Evolutionary conservation across 2,888 invertebrate genomes (phyloP).

Genomic region (Neoitamus cyanurus): DNA sequence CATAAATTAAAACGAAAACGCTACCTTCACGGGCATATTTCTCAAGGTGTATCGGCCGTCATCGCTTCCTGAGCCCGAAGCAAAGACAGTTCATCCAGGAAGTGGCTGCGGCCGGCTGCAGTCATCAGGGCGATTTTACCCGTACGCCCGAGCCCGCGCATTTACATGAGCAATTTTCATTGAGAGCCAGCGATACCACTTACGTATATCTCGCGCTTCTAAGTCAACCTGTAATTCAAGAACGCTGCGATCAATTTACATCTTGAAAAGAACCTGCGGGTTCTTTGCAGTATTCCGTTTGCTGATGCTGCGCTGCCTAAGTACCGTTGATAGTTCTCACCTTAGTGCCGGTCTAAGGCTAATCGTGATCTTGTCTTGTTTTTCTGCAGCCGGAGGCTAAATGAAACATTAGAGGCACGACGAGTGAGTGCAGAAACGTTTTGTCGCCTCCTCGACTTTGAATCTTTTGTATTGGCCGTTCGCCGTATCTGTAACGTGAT

Average conservation of each 20-base stretch:
- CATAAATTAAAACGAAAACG: neutral
- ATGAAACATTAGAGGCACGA: neutral
- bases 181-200: neutral
- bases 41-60: neutral
- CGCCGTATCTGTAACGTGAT: neutral
- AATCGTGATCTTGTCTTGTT: neutral
- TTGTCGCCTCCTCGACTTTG: neutral
- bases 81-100: neutral
- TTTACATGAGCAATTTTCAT: conserved; percentile 10
- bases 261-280: conserved; percentile 19
- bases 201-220: neutral
- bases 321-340: conserved; percentile 40
- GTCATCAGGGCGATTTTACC: neutral
- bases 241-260: conserved; percentile 30
- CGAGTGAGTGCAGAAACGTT: neutral
- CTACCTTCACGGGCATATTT: neutral
- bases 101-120: neutral
- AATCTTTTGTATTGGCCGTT: neutral
- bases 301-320: neutral
- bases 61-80: neutral
- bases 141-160: neutral
- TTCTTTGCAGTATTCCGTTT: conserved; percentile 28
- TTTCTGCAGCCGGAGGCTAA: neutral
- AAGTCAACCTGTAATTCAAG: conserved; percentile 37
- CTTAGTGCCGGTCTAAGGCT: conserved; percentile 10